phyloP scores from a whole-genome alignment of 2,113 vertebrate genomes.

The Chauna torquata region DNA sequence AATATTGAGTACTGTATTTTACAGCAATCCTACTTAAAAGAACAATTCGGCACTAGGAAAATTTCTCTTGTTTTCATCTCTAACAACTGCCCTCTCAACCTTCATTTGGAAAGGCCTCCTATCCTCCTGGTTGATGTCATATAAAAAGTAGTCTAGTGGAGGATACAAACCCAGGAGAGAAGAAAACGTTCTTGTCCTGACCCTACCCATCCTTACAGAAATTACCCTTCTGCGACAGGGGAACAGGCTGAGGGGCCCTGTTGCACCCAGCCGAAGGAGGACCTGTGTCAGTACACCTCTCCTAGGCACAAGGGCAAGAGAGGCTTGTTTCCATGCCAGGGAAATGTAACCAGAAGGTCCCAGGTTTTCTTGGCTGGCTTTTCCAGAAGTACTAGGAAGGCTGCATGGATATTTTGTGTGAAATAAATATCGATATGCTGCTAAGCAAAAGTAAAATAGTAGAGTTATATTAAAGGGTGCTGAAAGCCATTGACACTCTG shows the following conservation, averaged over 20 bases:
- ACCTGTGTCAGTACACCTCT: fast-evolving
- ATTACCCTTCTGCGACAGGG: neutral
- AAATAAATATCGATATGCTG: neutral
- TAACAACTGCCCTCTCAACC: neutral
- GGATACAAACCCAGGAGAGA: neutral
- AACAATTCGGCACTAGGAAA: neutral
- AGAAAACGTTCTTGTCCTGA: neutral
- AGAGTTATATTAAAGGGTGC: neutral
- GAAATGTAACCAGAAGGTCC: neutral
- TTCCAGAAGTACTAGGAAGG: neutral
- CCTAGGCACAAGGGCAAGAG: neutral
- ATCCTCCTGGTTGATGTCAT: neutral
- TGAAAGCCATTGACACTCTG: neutral
- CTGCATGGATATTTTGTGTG: neutral
- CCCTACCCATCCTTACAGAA: neutral
- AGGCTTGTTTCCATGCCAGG: neutral
- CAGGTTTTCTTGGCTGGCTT: neutral
- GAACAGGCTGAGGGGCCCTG: fast-evolving
- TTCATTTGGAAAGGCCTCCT: neutral
- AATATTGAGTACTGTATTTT: neutral
- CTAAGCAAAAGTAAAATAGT: neutral
- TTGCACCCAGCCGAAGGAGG: neutral
- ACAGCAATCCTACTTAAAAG: neutral
- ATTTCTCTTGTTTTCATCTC: neutral
- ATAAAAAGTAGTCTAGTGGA: neutral